Conservation (phyloP, 2,113 vertebrate genomes). For the Bos indicus region DNA sequence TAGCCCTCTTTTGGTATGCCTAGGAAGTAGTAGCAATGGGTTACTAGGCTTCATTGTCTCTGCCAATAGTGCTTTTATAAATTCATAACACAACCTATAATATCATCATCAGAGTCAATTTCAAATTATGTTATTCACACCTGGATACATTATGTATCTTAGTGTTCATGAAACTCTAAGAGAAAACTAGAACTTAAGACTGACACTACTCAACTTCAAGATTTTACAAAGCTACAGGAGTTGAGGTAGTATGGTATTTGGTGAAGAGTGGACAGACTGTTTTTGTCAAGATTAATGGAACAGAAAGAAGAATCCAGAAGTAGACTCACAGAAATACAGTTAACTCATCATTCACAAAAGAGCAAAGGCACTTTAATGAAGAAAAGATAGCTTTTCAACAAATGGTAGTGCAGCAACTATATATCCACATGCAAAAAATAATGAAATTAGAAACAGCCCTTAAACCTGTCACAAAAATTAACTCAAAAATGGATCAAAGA, state of each 20-base stretch:
- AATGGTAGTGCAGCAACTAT: neutral
- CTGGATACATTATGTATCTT: neutral
- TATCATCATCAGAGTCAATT: neutral
- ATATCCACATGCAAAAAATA: neutral
- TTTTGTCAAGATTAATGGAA: neutral
- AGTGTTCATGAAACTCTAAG: neutral
- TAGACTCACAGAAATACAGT: neutral
- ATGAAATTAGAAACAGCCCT: neutral
- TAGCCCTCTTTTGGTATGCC: neutral
- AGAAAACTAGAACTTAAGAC: neutral
- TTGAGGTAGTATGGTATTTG: neutral
- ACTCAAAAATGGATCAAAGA: neutral
- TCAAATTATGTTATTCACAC: neutral
- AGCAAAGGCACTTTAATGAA: neutral
- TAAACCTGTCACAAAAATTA: neutral
- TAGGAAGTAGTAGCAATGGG: neutral
- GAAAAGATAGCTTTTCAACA: neutral
- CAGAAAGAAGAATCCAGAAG: neutral
- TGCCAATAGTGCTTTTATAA: neutral
- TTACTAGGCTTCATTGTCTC: neutral
- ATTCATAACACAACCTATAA: neutral
- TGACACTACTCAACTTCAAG: neutral
- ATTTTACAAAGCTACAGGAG: neutral
- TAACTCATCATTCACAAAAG: neutral
- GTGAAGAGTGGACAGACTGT: neutral